A percentile compares a stretch with the other conserved stretches of the same genome.
Evolutionary conservation across 2,113 vertebrate species (phyloP).

Genomic region (Leucoraja erinaceus): DNA sequence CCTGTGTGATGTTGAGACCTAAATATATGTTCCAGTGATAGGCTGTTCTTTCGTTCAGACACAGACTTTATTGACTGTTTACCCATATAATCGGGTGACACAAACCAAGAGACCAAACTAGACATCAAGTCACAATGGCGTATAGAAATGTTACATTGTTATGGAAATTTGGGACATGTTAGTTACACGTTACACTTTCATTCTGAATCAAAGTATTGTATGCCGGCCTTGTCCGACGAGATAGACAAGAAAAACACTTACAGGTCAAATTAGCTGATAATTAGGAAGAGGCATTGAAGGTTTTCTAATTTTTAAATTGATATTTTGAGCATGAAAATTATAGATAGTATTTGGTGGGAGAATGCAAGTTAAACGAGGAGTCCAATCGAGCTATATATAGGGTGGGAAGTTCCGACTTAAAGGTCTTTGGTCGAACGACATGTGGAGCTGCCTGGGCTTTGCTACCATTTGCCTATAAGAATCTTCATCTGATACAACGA

Average conservation of each 20-base stretch:
- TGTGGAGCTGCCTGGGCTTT: not conserved
- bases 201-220: not conserved
- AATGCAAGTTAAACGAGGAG: too few species aligned
- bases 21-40: not conserved
- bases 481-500: too few species aligned
- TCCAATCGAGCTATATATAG: not conserved
- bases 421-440: not conserved
- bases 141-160: not conserved
- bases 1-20: not conserved
- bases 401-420: not conserved
- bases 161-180: conserved; percentile 18
- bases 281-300: not conserved
- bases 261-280: not conserved
- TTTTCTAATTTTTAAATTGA: too few species aligned
- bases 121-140: not conserved
- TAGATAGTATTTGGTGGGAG: too few species aligned
- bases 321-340: too few species aligned
- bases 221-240: not conserved
- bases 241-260: not conserved
- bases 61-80: not conserved
- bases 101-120: not conserved
- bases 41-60: not conserved
- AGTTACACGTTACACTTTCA: not conserved
- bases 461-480: not conserved
- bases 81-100: not conserved